Conservation (phyloP, 2,113 vertebrate species). For the Fregata magnificens region DNA sequence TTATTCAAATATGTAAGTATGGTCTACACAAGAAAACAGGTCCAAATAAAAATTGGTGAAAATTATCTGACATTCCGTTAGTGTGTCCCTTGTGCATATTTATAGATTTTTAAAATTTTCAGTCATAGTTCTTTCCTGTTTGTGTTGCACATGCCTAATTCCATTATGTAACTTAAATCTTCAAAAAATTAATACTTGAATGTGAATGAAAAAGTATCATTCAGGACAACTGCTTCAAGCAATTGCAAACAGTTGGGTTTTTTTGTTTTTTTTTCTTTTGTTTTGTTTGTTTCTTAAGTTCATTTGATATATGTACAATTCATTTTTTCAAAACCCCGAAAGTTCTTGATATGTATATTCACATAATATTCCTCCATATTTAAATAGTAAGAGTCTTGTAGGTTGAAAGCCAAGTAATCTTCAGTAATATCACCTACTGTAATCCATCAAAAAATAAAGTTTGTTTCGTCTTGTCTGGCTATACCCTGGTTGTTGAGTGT, state of each 20-base stretch:
- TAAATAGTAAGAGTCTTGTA: slow-evolving; percentile 84
- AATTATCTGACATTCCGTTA: slow-evolving; percentile 91
- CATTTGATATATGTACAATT: slow-evolving; percentile 82
- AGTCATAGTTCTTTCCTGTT: slow-evolving; percentile 79
- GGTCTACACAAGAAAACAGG: slow-evolving; percentile 96
- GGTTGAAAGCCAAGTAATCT: slow-evolving; percentile 83
- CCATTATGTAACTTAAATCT: slow-evolving; percentile 84
- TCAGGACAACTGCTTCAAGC: slow-evolving; percentile 82
- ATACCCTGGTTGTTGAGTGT: slow-evolving; percentile 99
- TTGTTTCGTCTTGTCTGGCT: slow-evolving; percentile 86
- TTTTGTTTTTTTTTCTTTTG: background rate
- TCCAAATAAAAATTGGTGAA: slow-evolving; percentile 91
- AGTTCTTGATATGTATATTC: slow-evolving; percentile 86
- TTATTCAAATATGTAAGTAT: slow-evolving; percentile 96
- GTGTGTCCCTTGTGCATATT: slow-evolving; percentile 98
- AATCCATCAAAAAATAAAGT: slow-evolving; percentile 86
- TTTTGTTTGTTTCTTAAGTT: slow-evolving; percentile 69
- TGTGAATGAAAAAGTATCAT: slow-evolving; percentile 84
- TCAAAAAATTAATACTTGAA: slow-evolving; percentile 86
- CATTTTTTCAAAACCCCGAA: slow-evolving; percentile 75
- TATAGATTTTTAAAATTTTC: slow-evolving; percentile 78
- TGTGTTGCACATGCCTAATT: slow-evolving; percentile 90
- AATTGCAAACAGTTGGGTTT: slow-evolving; percentile 71
- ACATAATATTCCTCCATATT: slow-evolving; percentile 83
- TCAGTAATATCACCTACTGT: slow-evolving; percentile 76